These are phyloP conservation scores for Alloscopus bannaensis DNA, from an alignment of 2,888 invertebrate species.

Conservation along the genomic window DNA sequence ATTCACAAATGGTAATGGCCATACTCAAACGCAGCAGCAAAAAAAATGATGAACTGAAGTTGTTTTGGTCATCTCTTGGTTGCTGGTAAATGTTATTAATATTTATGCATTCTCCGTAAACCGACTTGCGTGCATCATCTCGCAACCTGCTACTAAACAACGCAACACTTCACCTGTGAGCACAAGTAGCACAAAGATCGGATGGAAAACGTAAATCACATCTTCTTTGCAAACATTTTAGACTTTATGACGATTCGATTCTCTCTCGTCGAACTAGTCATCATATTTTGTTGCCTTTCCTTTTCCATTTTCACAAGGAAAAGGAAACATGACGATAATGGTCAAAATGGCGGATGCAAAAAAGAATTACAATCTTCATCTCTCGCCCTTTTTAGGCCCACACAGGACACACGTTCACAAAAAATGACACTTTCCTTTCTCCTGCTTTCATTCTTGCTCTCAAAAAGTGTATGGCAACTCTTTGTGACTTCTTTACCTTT, in stretches of 20 bases:
- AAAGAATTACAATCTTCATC: not conserved
- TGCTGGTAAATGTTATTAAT: slow-evolving; percentile 2
- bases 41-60: not conserved
- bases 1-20: slow-evolving; percentile 55
- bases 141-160: too few species aligned
- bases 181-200: slow-evolving; percentile 33
- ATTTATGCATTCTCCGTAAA: not conserved
- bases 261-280: not conserved
- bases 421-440: slow-evolving; percentile 52
- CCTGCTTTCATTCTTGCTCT: not conserved
- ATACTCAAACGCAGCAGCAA: slow-evolving; percentile 18
- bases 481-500: slow-evolving; percentile 11
- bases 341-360: not conserved
- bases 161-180: not conserved
- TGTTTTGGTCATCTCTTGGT: slow-evolving; percentile 19
- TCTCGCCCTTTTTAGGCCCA: not conserved
- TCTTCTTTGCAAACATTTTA: slow-evolving; percentile 37
- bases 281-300: not conserved
- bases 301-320: not conserved
- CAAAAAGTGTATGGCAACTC: not conserved
- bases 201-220: slow-evolving; percentile 29
- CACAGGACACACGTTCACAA: slow-evolving; percentile 23
- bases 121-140: too few species aligned
- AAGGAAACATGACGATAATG: not conserved
- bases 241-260: slow-evolving; percentile 6